phyloP scores from a whole-genome alignment of 2,888 invertebrate genomes.

The Carterocephalus palaemon region DNA sequence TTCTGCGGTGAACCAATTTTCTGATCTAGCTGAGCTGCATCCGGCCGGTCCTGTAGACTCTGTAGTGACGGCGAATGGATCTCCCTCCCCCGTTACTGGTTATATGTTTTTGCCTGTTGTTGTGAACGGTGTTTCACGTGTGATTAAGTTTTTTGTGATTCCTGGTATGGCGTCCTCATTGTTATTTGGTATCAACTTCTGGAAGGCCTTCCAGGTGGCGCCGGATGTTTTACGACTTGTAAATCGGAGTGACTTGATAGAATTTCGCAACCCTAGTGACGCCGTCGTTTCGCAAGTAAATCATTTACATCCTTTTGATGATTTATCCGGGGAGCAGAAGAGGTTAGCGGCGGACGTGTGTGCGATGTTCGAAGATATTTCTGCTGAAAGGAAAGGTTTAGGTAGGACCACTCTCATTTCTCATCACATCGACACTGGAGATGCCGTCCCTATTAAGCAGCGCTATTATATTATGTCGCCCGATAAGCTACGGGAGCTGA shows the following conservation, averaged over 20 bases:
- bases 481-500: constrained; percentile 1
- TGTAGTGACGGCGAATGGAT: constrained; percentile 10
- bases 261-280: neutral
- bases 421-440: constrained; percentile 10
- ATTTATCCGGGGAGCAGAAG: no score
- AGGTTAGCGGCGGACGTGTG: no score
- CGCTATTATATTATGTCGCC: constrained; percentile 13
- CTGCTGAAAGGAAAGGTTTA: constrained; percentile 8
- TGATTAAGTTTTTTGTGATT: constrained; percentile 10
- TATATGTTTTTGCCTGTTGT: constrained; percentile 17
- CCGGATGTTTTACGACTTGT: neutral
- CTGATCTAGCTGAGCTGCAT: neutral
- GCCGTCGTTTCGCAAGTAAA: no score
- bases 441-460: constrained; percentile 14
- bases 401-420: constrained; percentile 6
- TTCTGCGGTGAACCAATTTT: neutral
- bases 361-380: neutral
- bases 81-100: constrained; percentile 6
- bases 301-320: no score
- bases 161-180: constrained; percentile 5
- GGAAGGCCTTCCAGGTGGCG: constrained; percentile 12
- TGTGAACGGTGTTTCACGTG: constrained; percentile 5
- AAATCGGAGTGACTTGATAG: neutral
- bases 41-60: neutral
- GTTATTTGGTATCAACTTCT: constrained; percentile 20